Evolutionary conservation across 2,113 vertebrate species (phyloP), one percentile per base, ranked within the genome.

Genomic region (Andinoacara biseriatus): DNA sequence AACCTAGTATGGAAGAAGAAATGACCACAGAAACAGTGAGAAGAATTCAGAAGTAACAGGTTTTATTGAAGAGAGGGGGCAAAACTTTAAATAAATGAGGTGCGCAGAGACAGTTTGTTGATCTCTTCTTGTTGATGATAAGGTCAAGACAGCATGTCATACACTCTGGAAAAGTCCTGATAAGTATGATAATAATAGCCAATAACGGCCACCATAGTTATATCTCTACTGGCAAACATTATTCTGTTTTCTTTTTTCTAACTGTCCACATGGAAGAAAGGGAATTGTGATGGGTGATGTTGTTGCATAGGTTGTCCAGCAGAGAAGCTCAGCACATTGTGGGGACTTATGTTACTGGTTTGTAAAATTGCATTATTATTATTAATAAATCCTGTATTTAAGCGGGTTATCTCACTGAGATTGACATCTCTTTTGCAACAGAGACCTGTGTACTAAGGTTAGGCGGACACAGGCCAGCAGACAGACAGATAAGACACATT

Each of bases 41-140:
- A 72, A 20, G 20, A n/a, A 0, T 52, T 72, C 46, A 31, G 17
- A 29, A 72, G 20, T 1, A 52, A 69, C 5, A 10, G 24, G 17
- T 8, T 69, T 69, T 69, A 20, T 52, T 49, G 26, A 0, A 49
- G 29, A 22, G 49, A 10, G 7, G 63, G 65, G 43, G 49, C 11
- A 43, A 10, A 24, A 20, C 3, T 20, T 54, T 8, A 69, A 29
- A 0, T 31, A 7, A 26, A 49, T 40, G 46, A 18, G 40, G 17
- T 49, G 22, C 18, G 9, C 63, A 69, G 46, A 69, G 22, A 20
- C 33, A 58, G 14, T 75, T 75, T 58, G 0, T 26, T 9, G 72
- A 38, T 38, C n/a, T 58, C 22, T 7, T 76, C 14, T 40, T 76
- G 33, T 7, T 26, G 24, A 3, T 59, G 14, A 14, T 59, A 14